These are phyloP conservation scores for Chiloscyllium plagiosum DNA, from an alignment of 2,113 vertebrate species.

Conservation along the genomic window DNA sequence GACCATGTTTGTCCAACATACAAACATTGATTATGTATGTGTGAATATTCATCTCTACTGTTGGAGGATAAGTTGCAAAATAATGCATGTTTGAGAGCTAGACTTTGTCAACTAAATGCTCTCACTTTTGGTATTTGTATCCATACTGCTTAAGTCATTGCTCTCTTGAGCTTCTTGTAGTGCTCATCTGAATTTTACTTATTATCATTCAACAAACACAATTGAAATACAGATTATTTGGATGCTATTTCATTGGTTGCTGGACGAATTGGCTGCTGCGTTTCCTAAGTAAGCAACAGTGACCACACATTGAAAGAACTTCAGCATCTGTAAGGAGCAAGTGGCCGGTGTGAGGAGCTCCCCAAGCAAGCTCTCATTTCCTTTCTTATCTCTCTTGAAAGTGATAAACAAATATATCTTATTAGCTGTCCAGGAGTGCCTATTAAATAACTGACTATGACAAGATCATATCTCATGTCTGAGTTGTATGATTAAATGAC, in stretches of 20 bases:
- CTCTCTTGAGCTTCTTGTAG: neutral
- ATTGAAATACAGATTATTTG: neutral
- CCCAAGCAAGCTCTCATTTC: too few relatives aligned
- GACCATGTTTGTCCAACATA: neutral
- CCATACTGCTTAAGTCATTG: too few relatives aligned
- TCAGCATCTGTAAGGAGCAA: neutral
- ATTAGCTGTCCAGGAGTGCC: neutral
- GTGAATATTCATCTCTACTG: neutral
- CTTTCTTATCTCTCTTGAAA: neutral
- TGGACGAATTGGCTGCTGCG: neutral
- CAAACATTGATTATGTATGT: neutral
- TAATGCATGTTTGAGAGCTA: neutral
- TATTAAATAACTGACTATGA: neutral
- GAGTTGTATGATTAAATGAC: neutral
- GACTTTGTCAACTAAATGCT: neutral
- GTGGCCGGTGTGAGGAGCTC: too few relatives aligned
- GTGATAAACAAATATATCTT: neutral
- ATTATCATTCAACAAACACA: neutral
- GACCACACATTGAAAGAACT: neutral
- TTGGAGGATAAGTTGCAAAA: neutral
- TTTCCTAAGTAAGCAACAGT: neutral
- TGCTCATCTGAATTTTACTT: neutral
- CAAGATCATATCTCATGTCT: neutral
- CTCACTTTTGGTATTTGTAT: neutral
- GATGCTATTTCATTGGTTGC: neutral